Evolutionary conservation across 1,140 invertebrate species (phyloP).

Genomic region (Manduca sexta): DNA sequence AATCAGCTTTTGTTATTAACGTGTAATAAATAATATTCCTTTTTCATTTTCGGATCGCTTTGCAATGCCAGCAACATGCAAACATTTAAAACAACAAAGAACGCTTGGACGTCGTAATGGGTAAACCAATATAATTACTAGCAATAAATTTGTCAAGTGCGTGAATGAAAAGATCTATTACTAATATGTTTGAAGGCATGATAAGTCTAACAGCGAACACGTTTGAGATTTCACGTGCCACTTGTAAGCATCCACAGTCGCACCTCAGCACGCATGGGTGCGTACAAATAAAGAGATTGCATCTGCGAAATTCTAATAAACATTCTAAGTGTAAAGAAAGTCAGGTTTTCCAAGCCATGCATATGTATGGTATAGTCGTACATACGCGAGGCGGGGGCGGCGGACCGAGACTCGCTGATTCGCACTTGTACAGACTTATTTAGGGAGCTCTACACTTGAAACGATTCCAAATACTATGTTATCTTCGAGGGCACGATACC

Average conservation of each 20-base stretch:
- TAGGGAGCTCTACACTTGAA: constrained; percentile 3
- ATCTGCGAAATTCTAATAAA: constrained; percentile 54
- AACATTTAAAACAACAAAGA: too few relatives aligned
- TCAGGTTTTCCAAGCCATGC: constrained; percentile 55
- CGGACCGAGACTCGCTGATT: constrained; percentile 33
- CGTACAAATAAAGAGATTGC: constrained; percentile 43
- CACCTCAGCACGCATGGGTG: constrained; percentile 35
- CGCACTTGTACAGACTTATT: constrained; percentile 12
- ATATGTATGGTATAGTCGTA: constrained; percentile 57
- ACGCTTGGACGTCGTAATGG: too few relatives aligned
- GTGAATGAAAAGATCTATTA: neutral
- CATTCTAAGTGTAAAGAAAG: constrained; percentile 63
- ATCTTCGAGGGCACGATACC: too few relatives aligned
- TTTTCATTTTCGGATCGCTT: too few relatives aligned
- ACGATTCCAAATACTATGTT: neutral
- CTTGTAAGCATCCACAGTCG: neutral
- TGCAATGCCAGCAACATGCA: too few relatives aligned
- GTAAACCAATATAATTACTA: too few relatives aligned
- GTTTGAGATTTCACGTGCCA: too few relatives aligned
- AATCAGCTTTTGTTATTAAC: too few relatives aligned
- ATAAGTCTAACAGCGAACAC: too few relatives aligned
- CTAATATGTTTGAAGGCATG: too few relatives aligned
- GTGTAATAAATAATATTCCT: too few relatives aligned
- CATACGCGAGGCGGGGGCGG: constrained; percentile 30
- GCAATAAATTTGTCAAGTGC: too few relatives aligned